phyloP scores from a whole-genome alignment of 2,888 invertebrate species.

The Erebia aethiops region DNA sequence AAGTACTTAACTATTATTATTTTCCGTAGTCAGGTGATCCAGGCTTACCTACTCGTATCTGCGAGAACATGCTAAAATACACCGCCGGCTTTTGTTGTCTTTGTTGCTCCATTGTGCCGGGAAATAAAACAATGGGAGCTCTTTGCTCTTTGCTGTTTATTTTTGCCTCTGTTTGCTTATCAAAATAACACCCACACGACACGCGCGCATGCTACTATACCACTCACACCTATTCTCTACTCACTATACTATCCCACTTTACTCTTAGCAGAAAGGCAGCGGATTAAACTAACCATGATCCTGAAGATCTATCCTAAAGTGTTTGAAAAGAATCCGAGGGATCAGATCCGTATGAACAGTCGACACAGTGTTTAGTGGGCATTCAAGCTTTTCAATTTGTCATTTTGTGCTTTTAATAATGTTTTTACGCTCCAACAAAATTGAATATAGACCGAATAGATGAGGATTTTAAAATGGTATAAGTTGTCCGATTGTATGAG shows the following conservation, averaged over 20 bases:
- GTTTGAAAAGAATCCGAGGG: conserved; percentile 66
- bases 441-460: no score
- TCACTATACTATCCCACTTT: conserved; percentile 76
- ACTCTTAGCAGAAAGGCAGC: conserved; percentile 77
- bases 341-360: conserved; percentile 64
- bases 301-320: conserved; percentile 67
- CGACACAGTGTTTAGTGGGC: no score
- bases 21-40: conserved; percentile 33
- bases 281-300: conserved; percentile 68
- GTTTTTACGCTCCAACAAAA: no score
- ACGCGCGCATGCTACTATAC: conserved; percentile 80
- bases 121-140: conserved; percentile 18
- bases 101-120: conserved; percentile 10
- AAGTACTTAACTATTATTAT: no score
- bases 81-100: conserved; percentile 24
- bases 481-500: no score
- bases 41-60: conserved; percentile 8
- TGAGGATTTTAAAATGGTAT: no score
- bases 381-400: no score
- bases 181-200: conserved; percentile 65
- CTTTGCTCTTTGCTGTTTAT: conserved; percentile 5
- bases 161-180: conserved; percentile 14
- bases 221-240: conserved; percentile 80
- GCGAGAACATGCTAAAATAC: conserved; percentile 19
- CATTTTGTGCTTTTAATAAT: no score